These are phyloP conservation scores for Drosophila nigrodunni DNA, from an alignment of 1,140 invertebrate genomes.

Conservation along the genomic window DNA sequence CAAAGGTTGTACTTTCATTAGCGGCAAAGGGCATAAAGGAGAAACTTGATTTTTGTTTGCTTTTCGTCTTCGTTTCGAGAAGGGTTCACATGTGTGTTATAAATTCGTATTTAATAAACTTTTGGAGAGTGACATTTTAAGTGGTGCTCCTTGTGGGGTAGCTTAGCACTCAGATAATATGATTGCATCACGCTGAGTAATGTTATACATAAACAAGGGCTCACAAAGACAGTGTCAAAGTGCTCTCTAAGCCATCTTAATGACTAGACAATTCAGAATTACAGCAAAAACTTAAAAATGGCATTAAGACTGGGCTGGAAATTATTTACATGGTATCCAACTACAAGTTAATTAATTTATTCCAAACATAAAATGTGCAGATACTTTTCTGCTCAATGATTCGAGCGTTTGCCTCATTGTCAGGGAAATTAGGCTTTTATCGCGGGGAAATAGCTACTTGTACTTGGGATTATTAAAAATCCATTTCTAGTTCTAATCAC, in stretches of 20 bases:
- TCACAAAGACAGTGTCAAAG: background rate
- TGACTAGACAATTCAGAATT: background rate
- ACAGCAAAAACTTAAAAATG: background rate
- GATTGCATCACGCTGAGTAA: conserved; percentile 29
- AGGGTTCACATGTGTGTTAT: conserved; percentile 69
- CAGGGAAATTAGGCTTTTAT: too few species aligned
- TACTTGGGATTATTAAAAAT: background rate
- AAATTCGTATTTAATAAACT: conserved; percentile 80
- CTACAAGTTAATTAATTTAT: too few species aligned
- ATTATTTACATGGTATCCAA: too few species aligned
- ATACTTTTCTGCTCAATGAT: too few species aligned
- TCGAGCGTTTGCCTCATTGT: too few species aligned
- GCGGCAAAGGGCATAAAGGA: conserved; percentile 36
- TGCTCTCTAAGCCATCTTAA: background rate
- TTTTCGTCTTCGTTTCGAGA: conserved; percentile 40
- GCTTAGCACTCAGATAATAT: conserved; percentile 7
- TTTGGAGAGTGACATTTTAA: conserved; percentile 55
- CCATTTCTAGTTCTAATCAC: background rate
- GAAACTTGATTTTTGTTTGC: conserved; percentile 73
- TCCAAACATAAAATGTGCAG: too few species aligned
- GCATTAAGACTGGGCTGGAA: too few species aligned
- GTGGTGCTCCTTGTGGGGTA: conserved; percentile 29
- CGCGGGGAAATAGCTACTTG: background rate
- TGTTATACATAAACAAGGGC: background rate
- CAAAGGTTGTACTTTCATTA: conserved; percentile 44